phyloP scores from a whole-genome alignment of 2,888 invertebrate species.

The Nemoura dubitans region DNA sequence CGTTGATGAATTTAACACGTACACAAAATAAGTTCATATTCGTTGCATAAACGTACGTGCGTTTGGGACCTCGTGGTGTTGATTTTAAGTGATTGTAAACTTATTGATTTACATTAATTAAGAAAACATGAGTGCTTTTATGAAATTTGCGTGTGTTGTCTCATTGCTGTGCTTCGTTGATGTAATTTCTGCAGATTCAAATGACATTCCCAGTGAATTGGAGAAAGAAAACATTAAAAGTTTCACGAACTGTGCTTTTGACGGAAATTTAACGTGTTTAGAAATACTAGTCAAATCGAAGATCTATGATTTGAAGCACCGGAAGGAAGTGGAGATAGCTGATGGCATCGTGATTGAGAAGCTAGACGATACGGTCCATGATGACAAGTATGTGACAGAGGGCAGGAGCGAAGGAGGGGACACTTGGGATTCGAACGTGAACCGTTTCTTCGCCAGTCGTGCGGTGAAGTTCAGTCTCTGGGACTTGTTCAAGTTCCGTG shows the following conservation, averaged over 20 bases:
- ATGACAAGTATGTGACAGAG: not conserved
- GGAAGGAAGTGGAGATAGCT: slow-evolving; percentile 26
- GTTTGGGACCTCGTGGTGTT: not conserved
- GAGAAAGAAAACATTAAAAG: not conserved
- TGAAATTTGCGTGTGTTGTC: not conserved
- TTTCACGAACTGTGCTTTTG: not conserved
- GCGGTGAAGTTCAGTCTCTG: slow-evolving; percentile 67
- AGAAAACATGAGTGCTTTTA: not conserved
- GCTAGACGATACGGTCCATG: not conserved
- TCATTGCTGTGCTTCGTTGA: not conserved
- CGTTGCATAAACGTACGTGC: not conserved
- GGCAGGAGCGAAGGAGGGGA: slow-evolving; percentile 64
- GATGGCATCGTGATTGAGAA: slow-evolving; percentile 46
- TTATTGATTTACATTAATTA: not conserved
- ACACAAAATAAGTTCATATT: not conserved
- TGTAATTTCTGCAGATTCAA: not conserved
- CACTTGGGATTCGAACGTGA: slow-evolving; percentile 65
- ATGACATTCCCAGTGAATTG: not conserved
- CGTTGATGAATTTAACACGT: slow-evolving; percentile 9
- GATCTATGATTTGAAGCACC: not conserved
- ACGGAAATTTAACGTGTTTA: not conserved
- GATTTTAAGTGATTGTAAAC: not conserved
- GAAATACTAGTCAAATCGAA: slow-evolving; percentile 22
- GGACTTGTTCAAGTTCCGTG: slow-evolving; percentile 63
- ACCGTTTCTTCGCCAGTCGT: slow-evolving; percentile 64